phyloP scores from a whole-genome alignment of 2,797 vertebrate genomes.

The Siniperca obscura region DNA sequence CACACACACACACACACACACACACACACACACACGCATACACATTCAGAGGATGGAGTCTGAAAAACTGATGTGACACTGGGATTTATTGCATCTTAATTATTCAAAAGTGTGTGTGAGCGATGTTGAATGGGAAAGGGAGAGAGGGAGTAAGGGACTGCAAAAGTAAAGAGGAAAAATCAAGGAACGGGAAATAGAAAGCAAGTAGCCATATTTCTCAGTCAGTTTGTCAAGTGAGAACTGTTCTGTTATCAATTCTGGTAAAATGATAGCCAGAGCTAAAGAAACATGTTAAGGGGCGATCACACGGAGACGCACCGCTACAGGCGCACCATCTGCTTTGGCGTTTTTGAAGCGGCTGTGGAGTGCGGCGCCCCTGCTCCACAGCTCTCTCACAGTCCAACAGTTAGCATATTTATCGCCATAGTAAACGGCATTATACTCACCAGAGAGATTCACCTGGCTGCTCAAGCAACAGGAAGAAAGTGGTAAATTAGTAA shows the following conservation, averaged over 20 bases:
- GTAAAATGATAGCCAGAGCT: background rate
- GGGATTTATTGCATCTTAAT: conserved; percentile 77
- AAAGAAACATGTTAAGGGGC: conserved; percentile 4
- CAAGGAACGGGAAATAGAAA: background rate
- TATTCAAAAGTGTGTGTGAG: conserved; percentile 69
- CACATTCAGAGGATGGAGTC: conserved; percentile 14
- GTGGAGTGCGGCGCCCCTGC: too few species aligned
- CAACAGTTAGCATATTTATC: too few species aligned
- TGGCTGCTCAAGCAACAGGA: too few species aligned
- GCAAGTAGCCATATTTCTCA: conserved; percentile 27
- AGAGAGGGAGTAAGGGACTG: background rate
- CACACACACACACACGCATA: background rate
- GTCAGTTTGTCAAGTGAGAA: conserved; percentile 17
- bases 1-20: too few species aligned
- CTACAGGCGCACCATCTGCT: too few species aligned
- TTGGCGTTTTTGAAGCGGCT: too few species aligned
- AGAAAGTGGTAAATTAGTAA: too few species aligned
- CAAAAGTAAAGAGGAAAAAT: conserved; percentile 48
- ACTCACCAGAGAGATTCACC: too few species aligned
- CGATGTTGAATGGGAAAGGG: conserved; percentile 17
- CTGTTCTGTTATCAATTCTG: conserved; percentile 20
- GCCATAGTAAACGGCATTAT: too few species aligned
- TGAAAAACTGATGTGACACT: conserved; percentile 68
- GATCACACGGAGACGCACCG: too few species aligned
- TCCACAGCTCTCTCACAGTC: too few species aligned